These are phyloP conservation scores for Polymixis lichenea DNA, from an alignment of 2,888 invertebrate species.

Conservation along the genomic window DNA sequence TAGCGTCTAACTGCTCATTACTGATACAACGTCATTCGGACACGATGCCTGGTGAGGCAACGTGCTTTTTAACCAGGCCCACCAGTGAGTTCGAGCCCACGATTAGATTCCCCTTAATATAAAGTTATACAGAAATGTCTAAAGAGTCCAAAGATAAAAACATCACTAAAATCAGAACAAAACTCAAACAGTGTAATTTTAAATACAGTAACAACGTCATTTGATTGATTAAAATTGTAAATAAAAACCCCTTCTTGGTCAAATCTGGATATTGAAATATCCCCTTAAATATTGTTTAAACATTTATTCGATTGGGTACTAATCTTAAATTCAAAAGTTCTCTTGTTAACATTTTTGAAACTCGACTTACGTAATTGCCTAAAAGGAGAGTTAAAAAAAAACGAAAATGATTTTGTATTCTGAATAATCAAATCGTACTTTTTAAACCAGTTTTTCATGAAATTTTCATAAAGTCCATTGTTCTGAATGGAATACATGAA, in stretches of 20 bases:
- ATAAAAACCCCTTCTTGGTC: conserved; percentile 45
- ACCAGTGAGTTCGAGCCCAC: too few relatives aligned
- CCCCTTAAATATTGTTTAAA: conserved; percentile 45
- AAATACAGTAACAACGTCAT: conserved; percentile 52
- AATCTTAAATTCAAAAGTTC: conserved; percentile 38
- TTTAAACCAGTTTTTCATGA: conserved; percentile 35
- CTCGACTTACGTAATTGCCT: conserved; percentile 40
- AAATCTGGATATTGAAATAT: conserved; percentile 38
- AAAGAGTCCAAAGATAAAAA: neutral
- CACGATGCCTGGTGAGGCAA: too few relatives aligned
- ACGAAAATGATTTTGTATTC: conserved; percentile 18
- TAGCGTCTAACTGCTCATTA: too few relatives aligned
- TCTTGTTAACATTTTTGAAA: conserved; percentile 21
- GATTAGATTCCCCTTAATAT: too few relatives aligned
- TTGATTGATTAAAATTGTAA: conserved; percentile 59
- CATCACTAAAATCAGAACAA: neutral
- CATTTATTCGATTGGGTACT: conserved; percentile 48
- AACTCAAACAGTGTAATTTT: conserved; percentile 1
- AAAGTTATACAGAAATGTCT: neutral
- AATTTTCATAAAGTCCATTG: conserved; percentile 21
- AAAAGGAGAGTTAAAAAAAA: conserved; percentile 12
- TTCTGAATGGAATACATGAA: conserved; percentile 19
- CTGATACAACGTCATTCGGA: too few relatives aligned
- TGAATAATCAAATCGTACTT: conserved; percentile 24
- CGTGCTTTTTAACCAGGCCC: too few relatives aligned